Conservation (phyloP, 2,888 invertebrate species). For the Carterocephalus palaemon region DNA sequence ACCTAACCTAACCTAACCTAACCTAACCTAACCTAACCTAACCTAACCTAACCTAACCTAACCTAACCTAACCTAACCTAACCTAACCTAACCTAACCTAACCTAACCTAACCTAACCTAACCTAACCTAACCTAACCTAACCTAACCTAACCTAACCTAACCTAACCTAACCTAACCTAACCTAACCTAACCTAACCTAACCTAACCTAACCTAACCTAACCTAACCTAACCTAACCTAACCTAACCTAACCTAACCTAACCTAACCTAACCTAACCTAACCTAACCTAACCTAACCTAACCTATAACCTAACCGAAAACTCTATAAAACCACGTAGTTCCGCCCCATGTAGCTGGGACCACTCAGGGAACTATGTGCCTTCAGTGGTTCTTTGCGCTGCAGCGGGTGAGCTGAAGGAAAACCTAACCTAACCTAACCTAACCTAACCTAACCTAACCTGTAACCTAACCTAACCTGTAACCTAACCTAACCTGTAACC, state of each 20-base stretch:
- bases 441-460: conserved; percentile 8
- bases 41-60: neutral
- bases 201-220: neutral
- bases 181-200: neutral
- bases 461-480: neutral
- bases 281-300: conserved; percentile 6
- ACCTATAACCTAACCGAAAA: conserved; percentile 2
- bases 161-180: conserved; percentile 3
- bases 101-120: conserved; percentile 11
- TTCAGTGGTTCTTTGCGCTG: too few species aligned
- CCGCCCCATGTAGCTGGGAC: too few species aligned
- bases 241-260: conserved; percentile 2
- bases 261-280: conserved; percentile 4
- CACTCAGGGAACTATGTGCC: too few species aligned
- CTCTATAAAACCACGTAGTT: neutral
- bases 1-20: conserved; percentile 6
- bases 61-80: conserved; percentile 2
- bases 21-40: neutral
- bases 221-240: conserved; percentile 3
- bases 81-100: conserved; percentile 1
- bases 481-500: neutral
- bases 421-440: conserved; percentile 9
- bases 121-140: conserved; percentile 13
- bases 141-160: conserved; percentile 6
- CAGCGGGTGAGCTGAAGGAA: too few species aligned